A percentile compares a stretch with the other conserved stretches of the same genome.
Conservation (phyloP, 2,113 vertebrate species). For the Corydoras sp. region DNA sequence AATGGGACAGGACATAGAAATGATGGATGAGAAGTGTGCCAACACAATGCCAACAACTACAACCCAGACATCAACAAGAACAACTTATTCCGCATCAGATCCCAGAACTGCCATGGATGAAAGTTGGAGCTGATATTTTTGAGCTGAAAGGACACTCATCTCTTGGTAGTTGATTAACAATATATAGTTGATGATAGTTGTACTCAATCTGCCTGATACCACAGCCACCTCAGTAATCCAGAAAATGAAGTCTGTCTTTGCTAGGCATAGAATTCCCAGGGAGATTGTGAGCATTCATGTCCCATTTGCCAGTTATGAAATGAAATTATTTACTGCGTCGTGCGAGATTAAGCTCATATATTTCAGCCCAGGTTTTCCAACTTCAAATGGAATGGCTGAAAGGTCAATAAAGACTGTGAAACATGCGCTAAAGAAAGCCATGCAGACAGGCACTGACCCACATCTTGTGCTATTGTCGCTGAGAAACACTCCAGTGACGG, state of each 20-base stretch:
- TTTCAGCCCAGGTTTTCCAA: not conserved
- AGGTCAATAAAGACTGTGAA: slow-evolving; percentile 3
- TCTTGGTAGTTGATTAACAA: slow-evolving; percentile 23
- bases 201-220: not conserved
- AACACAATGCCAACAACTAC: not conserved
- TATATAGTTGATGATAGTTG: no score
- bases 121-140: not conserved
- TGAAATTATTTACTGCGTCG: slow-evolving; percentile 1
- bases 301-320: not conserved
- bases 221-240: slow-evolving; percentile 10
- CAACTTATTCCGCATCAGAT: not conserved
- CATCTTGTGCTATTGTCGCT: slow-evolving; percentile 1
- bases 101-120: slow-evolving; percentile 27
- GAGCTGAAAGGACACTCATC: not conserved
- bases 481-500: slow-evolving; percentile 33
- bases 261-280: not conserved
- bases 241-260: slow-evolving; percentile 23
- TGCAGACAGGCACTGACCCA: not conserved
- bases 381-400: not conserved
- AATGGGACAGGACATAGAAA: slow-evolving; percentile 4
- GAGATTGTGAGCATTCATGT: not conserved
- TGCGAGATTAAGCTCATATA: slow-evolving; percentile 10
- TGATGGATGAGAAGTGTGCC: not conserved
- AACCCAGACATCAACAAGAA: not conserved
- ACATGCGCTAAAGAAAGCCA: not conserved